phyloP scores from a whole-genome alignment of 2,888 invertebrate genomes.

The Argynnis bischoffii region DNA sequence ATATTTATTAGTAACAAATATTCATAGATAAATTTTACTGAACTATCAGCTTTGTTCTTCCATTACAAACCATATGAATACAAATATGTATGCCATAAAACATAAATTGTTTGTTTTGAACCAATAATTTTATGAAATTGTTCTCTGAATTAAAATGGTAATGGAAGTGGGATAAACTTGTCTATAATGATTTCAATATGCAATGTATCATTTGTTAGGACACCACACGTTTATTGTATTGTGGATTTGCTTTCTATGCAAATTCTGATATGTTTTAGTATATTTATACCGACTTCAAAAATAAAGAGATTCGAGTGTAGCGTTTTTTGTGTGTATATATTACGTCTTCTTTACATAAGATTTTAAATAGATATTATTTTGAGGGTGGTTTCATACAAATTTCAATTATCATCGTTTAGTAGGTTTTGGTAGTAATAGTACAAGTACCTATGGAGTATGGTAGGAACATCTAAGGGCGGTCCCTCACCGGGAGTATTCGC shows the following conservation, averaged over 20 bases:
- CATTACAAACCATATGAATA: slow-evolving; percentile 41
- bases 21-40: not conserved
- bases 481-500: too few species aligned
- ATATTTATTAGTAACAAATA: slow-evolving; percentile 4
- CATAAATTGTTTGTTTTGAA: slow-evolving; percentile 43
- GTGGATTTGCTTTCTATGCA: not conserved
- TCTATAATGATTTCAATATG: slow-evolving; percentile 38
- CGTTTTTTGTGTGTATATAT: too few species aligned
- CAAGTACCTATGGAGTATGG: too few species aligned
- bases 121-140: slow-evolving; percentile 44
- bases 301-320: too few species aligned
- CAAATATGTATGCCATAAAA: slow-evolving; percentile 37
- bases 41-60: slow-evolving; percentile 42
- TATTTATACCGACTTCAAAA: too few species aligned
- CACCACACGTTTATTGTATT: slow-evolving; percentile 1
- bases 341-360: too few species aligned
- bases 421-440: too few species aligned
- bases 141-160: slow-evolving; percentile 46
- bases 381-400: too few species aligned
- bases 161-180: slow-evolving; percentile 45
- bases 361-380: too few species aligned
- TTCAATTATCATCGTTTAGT: too few species aligned
- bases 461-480: too few species aligned
- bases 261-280: not conserved
- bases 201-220: slow-evolving; percentile 27